Conservation (phyloP, 2,888 invertebrate genomes). For the Heliconius ismenius region DNA sequence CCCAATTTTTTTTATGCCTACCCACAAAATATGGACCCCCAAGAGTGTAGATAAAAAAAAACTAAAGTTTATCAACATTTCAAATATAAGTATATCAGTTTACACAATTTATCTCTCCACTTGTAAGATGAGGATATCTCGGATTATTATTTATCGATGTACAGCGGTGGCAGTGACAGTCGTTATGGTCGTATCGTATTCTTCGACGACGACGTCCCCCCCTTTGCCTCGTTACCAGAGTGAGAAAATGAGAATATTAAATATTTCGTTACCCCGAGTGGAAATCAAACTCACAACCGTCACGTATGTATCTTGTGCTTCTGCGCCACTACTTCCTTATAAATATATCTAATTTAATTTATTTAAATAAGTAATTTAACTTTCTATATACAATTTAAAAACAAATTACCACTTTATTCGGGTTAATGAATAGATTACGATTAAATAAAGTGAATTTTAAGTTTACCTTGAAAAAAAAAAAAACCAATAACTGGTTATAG, state of each 20-base stretch:
- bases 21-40: background rate
- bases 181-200: too few relatives aligned
- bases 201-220: too few relatives aligned
- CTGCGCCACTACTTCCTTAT: too few relatives aligned
- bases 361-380: background rate
- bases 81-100: background rate
- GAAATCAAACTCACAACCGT: too few relatives aligned
- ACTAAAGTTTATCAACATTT: background rate
- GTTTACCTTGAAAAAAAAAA: slow-evolving; percentile 8
- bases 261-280: too few relatives aligned
- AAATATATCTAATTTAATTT: too few relatives aligned
- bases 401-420: slow-evolving; percentile 17
- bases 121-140: background rate
- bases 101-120: too few relatives aligned
- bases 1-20: background rate
- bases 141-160: background rate
- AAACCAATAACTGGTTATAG: background rate
- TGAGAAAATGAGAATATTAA: too few relatives aligned
- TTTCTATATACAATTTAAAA: background rate
- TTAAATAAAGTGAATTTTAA: slow-evolving; percentile 15
- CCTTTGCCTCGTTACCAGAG: too few relatives aligned
- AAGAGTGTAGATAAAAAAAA: background rate
- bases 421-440: slow-evolving; percentile 4
- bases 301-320: too few relatives aligned
- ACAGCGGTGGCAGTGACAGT: too few relatives aligned